Evolutionary conservation across 2,797 vertebrate genomes (phyloP).

Genomic region (Varecia variegata): DNA sequence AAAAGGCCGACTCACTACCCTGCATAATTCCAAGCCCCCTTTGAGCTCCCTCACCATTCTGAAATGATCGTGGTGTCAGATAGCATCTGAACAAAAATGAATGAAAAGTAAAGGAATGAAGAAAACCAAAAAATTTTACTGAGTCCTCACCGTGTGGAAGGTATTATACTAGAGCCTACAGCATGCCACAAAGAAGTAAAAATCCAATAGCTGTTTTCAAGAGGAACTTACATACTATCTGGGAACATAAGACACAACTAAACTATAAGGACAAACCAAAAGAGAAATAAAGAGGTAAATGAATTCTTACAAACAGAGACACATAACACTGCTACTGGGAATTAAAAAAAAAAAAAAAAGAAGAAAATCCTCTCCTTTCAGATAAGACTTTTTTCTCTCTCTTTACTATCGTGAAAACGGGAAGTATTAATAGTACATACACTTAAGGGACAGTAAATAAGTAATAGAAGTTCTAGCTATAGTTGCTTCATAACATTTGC

Average conservation of each 20-base stretch:
- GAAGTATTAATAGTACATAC: not conserved
- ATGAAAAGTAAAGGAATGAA: not conserved
- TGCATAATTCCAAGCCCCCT: not conserved
- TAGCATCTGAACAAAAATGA: not conserved
- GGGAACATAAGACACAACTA: not conserved
- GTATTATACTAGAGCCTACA: not conserved
- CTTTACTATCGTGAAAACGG: not conserved
- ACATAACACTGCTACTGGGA: not conserved
- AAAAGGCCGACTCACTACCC: not conserved
- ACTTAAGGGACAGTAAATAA: not conserved
- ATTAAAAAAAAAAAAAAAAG: not conserved
- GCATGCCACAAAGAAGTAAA: not conserved
- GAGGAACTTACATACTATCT: not conserved
- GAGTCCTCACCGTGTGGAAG: not conserved
- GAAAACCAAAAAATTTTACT: not conserved
- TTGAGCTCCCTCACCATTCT: not conserved
- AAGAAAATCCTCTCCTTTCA: not conserved
- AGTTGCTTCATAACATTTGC: not conserved
- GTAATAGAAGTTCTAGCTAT: not conserved
- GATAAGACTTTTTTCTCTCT: not conserved
- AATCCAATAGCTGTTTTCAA: not conserved
- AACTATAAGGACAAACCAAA: not conserved
- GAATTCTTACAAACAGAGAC: not conserved
- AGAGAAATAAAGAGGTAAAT: not conserved
- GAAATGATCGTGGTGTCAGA: not conserved